Conservation (phyloP, 2,113 vertebrate genomes). For the Microtus ochrogaster region DNA sequence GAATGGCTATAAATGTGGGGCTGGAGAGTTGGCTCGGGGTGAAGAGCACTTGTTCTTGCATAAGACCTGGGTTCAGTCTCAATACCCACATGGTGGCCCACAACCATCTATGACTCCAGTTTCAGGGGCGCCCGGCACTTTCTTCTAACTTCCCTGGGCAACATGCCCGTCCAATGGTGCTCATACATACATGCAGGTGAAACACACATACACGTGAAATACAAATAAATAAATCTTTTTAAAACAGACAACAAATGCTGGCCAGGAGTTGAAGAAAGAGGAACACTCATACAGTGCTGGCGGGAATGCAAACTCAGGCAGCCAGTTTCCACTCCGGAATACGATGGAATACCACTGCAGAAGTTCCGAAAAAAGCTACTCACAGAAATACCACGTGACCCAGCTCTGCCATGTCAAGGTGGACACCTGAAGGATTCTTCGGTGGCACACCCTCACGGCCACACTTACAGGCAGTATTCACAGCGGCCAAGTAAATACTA, state of each 20-base stretch:
- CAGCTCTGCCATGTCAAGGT: neutral
- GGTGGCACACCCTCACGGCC: no score
- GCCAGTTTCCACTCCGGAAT: neutral
- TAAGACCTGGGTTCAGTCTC: neutral
- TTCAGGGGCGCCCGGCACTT: neutral
- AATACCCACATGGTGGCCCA: neutral
- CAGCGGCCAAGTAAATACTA: neutral
- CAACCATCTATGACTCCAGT: neutral
- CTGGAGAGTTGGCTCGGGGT: neutral
- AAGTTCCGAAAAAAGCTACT: neutral
- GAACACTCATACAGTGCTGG: neutral
- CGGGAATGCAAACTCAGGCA: neutral
- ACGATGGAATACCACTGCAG: neutral
- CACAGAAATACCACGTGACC: neutral
- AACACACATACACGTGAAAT: neutral
- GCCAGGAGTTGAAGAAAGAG: neutral
- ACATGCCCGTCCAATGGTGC: neutral
- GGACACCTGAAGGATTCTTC: neutral
- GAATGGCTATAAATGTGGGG: neutral
- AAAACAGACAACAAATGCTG: neutral
- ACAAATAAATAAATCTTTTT: neutral
- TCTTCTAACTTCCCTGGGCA: neutral
- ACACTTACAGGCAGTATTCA: neutral
- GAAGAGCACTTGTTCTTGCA: neutral
- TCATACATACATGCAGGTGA: neutral